Conservation (phyloP, 2,888 invertebrate species). For the Mantis religiosa region DNA sequence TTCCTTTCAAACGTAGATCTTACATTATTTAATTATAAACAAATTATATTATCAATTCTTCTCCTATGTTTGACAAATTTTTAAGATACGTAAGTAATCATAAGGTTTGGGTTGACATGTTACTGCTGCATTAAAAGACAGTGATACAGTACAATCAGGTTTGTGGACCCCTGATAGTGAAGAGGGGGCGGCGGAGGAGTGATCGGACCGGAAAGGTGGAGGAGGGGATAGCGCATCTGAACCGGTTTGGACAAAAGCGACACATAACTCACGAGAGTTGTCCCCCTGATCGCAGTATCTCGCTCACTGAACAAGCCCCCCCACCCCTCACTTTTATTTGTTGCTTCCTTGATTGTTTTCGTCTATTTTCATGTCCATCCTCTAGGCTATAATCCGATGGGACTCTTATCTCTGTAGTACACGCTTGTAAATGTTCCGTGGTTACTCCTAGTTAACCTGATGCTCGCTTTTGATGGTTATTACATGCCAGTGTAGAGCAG, state of each 20-base stretch:
- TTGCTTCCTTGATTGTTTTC: background rate
- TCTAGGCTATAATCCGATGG: background rate
- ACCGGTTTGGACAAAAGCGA: constrained; percentile 4
- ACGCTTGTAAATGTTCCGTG: background rate
- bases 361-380: background rate
- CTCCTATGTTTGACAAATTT: no score
- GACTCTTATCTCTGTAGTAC: background rate
- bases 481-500: background rate
- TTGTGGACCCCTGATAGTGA: background rate
- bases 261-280: background rate
- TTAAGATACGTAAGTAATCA: no score
- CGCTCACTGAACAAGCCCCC: background rate
- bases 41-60: no score
- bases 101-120: no score
- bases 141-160: background rate
- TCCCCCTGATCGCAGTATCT: background rate
- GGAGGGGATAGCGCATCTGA: background rate
- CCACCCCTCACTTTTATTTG: background rate
- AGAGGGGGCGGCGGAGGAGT: background rate
- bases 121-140: no score
- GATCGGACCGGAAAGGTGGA: background rate
- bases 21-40: no score
- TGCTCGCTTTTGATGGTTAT: background rate
- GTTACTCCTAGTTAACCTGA: background rate
- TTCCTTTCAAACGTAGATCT: no score